Evolutionary conservation across 2,888 invertebrate genomes (phyloP), one percentile per base, ranked within the genome.

Genomic region (Agonum fuliginosum): DNA sequence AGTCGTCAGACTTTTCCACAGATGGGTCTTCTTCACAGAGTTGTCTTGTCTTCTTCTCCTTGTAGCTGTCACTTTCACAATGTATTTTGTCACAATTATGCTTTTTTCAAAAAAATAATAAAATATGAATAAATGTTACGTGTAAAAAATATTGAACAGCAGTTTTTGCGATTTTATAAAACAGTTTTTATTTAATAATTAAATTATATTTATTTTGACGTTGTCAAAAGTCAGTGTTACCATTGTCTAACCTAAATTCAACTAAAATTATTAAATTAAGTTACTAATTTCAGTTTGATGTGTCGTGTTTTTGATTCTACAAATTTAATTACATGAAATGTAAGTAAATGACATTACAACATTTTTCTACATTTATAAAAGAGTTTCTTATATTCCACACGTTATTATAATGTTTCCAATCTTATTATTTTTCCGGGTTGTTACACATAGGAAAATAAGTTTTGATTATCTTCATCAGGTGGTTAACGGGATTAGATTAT

Each of bases 401-500:
- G n/a, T 30, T 17, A 62, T 3, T 8, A 62, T 10, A 62, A 30
- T n/a, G 20, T 54, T 12, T 12, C 30, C 8, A 30, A 62, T 62
- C 17, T 62, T 62, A 62, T 17, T 19, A 30, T 30, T 27, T 62
- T 24, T 54, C 8, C 58, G 27, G 58, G 41, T 41, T 67, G 22
- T 37, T 41, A 67, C 20, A 67, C 30, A 58, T 51, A 46, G 46
- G 46, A 43, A 70, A 70, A 70, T 70, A 71, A 71, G 58, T 65
- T 74, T 74, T 58, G 62, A 62, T 24, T 58, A 43, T 74, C 74
- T 74, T 74, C 74, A 74, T 74, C 78, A 78, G 78, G 78, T 78
- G 78, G 76, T 70, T 78, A 78, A 78, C 78, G 78, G 78, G 78
- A 78, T 78, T 71, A 43, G 62, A 74, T 74, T 74, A 62, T 43